Conservation (phyloP, 1,140 invertebrate species). For the Sarcophaga bullata region DNA sequence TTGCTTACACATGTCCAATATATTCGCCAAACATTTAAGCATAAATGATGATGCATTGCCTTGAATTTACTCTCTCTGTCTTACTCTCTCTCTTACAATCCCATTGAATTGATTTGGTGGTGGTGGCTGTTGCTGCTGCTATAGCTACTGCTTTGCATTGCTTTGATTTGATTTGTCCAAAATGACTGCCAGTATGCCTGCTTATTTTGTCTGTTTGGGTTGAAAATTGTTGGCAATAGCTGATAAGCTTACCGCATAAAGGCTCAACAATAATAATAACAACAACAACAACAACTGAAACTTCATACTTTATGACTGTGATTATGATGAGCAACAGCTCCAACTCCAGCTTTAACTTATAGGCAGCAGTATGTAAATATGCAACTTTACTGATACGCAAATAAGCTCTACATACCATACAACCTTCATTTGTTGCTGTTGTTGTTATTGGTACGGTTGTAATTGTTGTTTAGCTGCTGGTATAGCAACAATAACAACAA, state of each 20-base stretch:
- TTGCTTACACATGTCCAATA: slow-evolving; percentile 21
- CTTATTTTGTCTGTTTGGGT: neutral
- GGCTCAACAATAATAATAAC: neutral
- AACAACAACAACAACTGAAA: neutral
- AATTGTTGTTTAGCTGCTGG: too few species aligned
- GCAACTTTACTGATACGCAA: slow-evolving; percentile 1
- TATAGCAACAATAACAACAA: too few species aligned
- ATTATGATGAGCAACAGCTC: slow-evolving; percentile 4
- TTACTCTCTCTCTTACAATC: neutral
- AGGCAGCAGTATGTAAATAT: neutral
- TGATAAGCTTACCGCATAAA: neutral
- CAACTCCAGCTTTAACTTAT: neutral
- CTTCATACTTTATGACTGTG: slow-evolving; percentile 15
- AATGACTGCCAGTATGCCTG: too few species aligned
- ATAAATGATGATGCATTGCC: slow-evolving; percentile 16
- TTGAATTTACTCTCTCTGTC: neutral
- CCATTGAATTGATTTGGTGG: neutral
- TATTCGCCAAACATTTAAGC: slow-evolving; percentile 11
- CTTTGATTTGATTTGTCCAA: too few species aligned
- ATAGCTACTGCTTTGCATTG: too few species aligned
- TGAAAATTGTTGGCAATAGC: neutral
- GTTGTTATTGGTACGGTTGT: too few species aligned
- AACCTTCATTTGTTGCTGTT: neutral
- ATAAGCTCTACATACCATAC: slow-evolving; percentile 17
- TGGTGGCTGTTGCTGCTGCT: neutral